Conservation (phyloP, 2,888 invertebrate species). For the Phalera bucephala region DNA sequence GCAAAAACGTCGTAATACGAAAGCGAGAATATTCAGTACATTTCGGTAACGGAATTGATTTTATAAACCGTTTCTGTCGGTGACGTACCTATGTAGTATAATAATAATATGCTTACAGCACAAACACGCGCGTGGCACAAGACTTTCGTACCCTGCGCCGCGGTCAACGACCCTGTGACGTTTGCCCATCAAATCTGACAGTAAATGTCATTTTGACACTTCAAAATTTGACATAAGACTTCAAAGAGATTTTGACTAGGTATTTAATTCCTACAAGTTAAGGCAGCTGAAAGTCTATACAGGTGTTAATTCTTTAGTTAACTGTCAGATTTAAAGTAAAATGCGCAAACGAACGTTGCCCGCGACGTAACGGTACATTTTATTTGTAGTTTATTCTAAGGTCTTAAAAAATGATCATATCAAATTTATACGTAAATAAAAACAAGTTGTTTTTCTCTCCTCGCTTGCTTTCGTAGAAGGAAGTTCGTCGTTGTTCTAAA, state of each 20-base stretch:
- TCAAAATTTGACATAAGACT: background rate
- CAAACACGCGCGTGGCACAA: constrained; percentile 55
- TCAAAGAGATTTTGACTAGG: too few relatives aligned
- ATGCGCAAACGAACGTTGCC: constrained; percentile 15
- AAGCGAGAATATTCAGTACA: constrained; percentile 30
- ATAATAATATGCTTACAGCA: constrained; percentile 43
- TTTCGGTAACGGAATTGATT: constrained; percentile 54
- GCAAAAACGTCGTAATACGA: constrained; percentile 21
- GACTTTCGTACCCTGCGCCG: constrained; percentile 28
- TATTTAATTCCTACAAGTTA: too few relatives aligned
- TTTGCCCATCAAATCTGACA: background rate
- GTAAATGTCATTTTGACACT: background rate
- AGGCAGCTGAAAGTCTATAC: background rate
- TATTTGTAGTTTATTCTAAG: constrained; percentile 59
- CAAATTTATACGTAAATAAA: constrained; percentile 82
- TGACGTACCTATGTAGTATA: constrained; percentile 33
- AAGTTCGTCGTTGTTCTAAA: constrained; percentile 42
- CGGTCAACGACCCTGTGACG: constrained; percentile 1
- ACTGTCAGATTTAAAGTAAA: constrained; percentile 1
- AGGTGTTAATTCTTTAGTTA: background rate
- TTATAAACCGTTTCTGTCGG: constrained; percentile 34
- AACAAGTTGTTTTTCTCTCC: constrained; percentile 40
- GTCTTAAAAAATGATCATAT: constrained; percentile 76
- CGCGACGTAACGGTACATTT: constrained; percentile 34
- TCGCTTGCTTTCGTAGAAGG: constrained; percentile 67